Evolutionary conservation across 2,797 vertebrate genomes (phyloP).

Genomic region (Sternotherus odoratus): DNA sequence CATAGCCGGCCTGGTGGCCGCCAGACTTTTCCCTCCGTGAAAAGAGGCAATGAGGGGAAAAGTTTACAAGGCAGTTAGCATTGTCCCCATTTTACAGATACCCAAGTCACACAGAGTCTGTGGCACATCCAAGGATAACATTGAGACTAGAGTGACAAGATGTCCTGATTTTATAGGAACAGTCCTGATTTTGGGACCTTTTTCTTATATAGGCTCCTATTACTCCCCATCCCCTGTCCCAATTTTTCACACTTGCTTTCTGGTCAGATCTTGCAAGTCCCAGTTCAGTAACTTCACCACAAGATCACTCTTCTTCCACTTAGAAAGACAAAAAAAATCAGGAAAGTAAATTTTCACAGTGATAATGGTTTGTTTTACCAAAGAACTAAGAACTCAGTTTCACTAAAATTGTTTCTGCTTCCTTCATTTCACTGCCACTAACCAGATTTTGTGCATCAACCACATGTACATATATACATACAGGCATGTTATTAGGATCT

Average conservation of each 20-base stretch:
- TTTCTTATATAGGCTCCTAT: no score
- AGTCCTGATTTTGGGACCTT: no score
- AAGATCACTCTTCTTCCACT: background rate
- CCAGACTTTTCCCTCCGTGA: no score
- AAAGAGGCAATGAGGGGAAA: no score
- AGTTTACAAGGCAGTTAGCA: background rate
- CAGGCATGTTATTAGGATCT: background rate
- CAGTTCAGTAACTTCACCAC: background rate
- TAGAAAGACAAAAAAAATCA: background rate
- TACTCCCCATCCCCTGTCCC: no score
- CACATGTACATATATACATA: background rate
- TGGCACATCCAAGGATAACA: slow-evolving; percentile 3
- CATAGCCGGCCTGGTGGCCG: no score
- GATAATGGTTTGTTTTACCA: background rate
- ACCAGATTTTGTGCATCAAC: background rate
- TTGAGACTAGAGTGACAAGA: no score
- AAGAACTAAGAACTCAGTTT: background rate
- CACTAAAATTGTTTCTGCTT: background rate
- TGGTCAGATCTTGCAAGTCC: background rate
- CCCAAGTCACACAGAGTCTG: background rate
- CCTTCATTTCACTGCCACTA: background rate
- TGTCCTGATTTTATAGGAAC: no score
- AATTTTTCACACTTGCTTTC: no score
- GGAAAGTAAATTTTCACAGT: background rate
- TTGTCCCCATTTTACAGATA: background rate